A percentile compares a stretch with the other conserved stretches of the same genome.
Evolutionary conservation across 1,140 invertebrate species (phyloP).

Genomic region (Papilio xuthus): DNA sequence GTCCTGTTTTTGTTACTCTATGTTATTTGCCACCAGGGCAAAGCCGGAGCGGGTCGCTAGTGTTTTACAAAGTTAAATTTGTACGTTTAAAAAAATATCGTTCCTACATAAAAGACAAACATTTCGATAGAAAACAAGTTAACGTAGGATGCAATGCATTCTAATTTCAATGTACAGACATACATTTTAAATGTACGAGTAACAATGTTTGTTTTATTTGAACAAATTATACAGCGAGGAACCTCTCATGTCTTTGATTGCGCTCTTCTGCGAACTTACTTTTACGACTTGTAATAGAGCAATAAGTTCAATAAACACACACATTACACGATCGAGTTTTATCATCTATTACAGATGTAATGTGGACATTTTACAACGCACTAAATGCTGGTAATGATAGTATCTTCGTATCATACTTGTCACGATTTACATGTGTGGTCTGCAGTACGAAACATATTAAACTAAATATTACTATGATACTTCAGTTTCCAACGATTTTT

Average conservation of each 20-base stretch:
- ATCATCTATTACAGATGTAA: conserved; percentile 46
- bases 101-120: neutral
- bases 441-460: neutral
- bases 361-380: conserved; percentile 40
- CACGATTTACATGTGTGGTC: conserved; percentile 29
- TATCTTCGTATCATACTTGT: neutral
- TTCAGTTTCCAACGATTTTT: neutral
- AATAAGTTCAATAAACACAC: conserved; percentile 62
- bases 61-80: too few relatives aligned
- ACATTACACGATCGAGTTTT: conserved; percentile 61
- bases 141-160: neutral
- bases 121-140: neutral
- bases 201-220: conserved; percentile 59
- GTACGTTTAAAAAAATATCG: neutral
- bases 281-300: conserved; percentile 68
- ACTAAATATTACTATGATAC: too few relatives aligned
- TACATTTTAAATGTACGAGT: neutral
- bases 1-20: too few relatives aligned
- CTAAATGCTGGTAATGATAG: conserved; percentile 29
- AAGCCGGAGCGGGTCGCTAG: too few relatives aligned
- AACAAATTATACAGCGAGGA: conserved; percentile 65
- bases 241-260: conserved; percentile 53
- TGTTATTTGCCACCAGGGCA: too few relatives aligned
- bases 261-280: conserved; percentile 54
- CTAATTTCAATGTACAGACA: conserved; percentile 28